phyloP scores from a whole-genome alignment of 2,888 invertebrate species.

The Stomorhina lunata region DNA sequence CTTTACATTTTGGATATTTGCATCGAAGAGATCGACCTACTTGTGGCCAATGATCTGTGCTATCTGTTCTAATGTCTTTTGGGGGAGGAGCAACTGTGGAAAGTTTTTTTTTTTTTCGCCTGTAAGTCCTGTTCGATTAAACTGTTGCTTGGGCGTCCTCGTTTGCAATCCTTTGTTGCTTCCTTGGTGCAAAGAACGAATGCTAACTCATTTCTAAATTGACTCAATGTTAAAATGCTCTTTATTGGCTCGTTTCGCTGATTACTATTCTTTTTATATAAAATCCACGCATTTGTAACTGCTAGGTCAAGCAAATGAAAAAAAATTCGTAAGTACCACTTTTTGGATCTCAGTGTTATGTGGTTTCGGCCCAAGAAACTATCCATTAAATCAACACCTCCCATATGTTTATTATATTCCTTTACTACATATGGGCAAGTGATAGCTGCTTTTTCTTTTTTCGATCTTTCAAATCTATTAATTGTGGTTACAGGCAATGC shows the following conservation, averaged over 20 bases:
- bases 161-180: slow-evolving; percentile 6
- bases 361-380: slow-evolving; percentile 32
- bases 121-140: slow-evolving; percentile 8
- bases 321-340: slow-evolving; percentile 31
- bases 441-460: slow-evolving; percentile 22
- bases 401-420: slow-evolving; percentile 28
- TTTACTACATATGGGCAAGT: slow-evolving; percentile 13
- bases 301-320: slow-evolving; percentile 40
- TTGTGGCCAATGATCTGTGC: slow-evolving; percentile 36
- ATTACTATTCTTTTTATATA: slow-evolving; percentile 40
- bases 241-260: slow-evolving; percentile 17
- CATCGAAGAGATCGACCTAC: slow-evolving; percentile 39
- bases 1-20: slow-evolving; percentile 46
- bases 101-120: slow-evolving; percentile 30
- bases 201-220: slow-evolving; percentile 42
- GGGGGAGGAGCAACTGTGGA: slow-evolving; percentile 31
- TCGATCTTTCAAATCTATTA: slow-evolving; percentile 23
- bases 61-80: slow-evolving; percentile 32
- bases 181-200: slow-evolving; percentile 27
- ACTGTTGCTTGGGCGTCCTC: slow-evolving; percentile 12
- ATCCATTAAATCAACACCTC: slow-evolving; percentile 20
- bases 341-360: slow-evolving; percentile 28
- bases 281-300: slow-evolving; percentile 26
- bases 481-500: slow-evolving; percentile 22
- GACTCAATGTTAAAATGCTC: slow-evolving; percentile 27